Evolutionary conservation across 2,888 invertebrate species (phyloP).

Genomic region (Piscicola geometra): DNA sequence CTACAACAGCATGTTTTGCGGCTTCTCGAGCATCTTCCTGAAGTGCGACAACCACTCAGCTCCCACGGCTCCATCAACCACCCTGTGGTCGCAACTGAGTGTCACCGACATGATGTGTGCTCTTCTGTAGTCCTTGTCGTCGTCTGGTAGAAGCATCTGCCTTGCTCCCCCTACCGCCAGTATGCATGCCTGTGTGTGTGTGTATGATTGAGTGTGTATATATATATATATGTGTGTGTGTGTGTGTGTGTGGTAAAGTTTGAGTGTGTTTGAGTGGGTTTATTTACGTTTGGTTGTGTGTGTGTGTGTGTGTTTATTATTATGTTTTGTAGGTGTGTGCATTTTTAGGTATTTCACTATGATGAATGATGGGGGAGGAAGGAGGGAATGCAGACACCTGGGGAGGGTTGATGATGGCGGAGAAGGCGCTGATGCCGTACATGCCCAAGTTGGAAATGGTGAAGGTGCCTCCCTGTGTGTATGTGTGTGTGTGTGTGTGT

Average conservation of each 20-base stretch:
- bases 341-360: conserved; percentile 61
- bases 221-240: too few relatives aligned
- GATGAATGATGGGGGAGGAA: conserved; percentile 90
- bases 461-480: too few relatives aligned
- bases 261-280: too few relatives aligned
- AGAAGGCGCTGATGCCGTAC: conserved; percentile 82
- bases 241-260: too few relatives aligned
- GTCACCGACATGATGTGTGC: conserved; percentile 79
- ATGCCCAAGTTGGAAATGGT: conserved; percentile 66
- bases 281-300: too few relatives aligned
- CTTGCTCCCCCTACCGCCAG: conserved; percentile 81
- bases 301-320: too few relatives aligned
- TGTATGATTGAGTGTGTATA: too few relatives aligned
- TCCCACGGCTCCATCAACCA: conserved; percentile 95
- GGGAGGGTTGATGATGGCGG: conserved; percentile 92
- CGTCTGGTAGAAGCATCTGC: conserved; percentile 70
- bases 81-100: conserved; percentile 91
- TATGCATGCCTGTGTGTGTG: conserved; percentile 62
- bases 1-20: conserved; percentile 85
- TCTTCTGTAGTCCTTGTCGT: conserved; percentile 59
- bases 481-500: too few relatives aligned
- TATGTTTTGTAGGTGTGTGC: too few relatives aligned
- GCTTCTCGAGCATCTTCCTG: conserved; percentile 81
- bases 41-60: conserved; percentile 91
- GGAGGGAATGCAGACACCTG: conserved; percentile 76